Percentiles rank a stretch among this genome's conserved stretches.
These are phyloP conservation scores for Catostylus mosaicus DNA, from an alignment of 30 jellyfish, hydroid and myxozoan species.

Conservation along the genomic window DNA sequence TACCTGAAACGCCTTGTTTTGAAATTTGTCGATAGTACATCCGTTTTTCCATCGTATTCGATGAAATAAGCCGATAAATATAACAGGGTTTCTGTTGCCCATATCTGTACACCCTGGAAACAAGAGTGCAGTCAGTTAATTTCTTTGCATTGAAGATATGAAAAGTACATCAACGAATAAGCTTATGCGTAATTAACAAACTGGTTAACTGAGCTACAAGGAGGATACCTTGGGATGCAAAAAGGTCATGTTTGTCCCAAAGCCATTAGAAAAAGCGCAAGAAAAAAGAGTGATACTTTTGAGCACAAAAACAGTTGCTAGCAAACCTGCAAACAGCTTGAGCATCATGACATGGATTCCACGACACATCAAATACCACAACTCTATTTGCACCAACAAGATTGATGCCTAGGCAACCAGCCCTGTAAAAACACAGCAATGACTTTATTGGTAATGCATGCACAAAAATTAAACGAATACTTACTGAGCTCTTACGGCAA, in stretches of 20 bases:
- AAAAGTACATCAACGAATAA: too few species aligned
- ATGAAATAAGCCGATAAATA: constrained; percentile 86
- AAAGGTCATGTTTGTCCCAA: not conserved
- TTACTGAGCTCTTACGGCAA: too few species aligned
- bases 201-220: too few species aligned
- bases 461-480: too few species aligned
- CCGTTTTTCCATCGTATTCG: constrained; percentile 93
- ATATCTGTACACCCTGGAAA: constrained; percentile 79
- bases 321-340: constrained; percentile 97
- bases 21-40: constrained; percentile 92
- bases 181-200: too few species aligned
- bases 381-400: constrained; percentile 92
- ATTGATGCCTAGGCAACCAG: constrained; percentile 96
- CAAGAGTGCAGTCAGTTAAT: not conserved
- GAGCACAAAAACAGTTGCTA: too few species aligned
- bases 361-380: constrained; percentile 94
- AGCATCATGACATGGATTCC: constrained; percentile 99
- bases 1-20: constrained; percentile 94
- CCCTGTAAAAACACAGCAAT: too few species aligned
- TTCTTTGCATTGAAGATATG: not conserved
- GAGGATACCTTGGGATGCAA: too few species aligned
- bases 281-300: too few species aligned
- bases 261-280: too few species aligned
- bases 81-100: constrained; percentile 89
- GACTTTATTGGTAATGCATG: too few species aligned